A percentile compares a stretch with the other conserved stretches of the same genome.
Conservation (phyloP, 2,797 vertebrate genomes). For the Decapterus maruadsi region DNA sequence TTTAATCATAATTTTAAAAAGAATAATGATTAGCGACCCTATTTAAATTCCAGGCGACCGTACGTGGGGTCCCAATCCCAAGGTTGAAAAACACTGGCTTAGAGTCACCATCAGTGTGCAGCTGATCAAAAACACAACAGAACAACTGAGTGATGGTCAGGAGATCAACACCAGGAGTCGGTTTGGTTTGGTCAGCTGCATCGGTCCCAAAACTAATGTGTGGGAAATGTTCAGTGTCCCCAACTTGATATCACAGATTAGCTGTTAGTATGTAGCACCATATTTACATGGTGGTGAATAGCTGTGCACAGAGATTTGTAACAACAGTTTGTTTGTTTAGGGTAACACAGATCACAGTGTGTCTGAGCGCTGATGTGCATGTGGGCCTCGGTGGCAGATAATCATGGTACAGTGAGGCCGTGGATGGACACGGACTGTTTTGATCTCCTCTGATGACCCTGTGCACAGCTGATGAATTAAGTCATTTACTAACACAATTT, state of each 20-base stretch:
- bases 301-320: background rate
- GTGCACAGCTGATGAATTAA: background rate
- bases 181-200: background rate
- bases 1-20: too few relatives aligned
- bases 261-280: background rate
- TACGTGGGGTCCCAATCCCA: too few relatives aligned
- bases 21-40: too few relatives aligned
- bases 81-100: too few relatives aligned
- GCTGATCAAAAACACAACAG: background rate
- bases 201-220: background rate
- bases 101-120: background rate
- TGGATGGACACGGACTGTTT: too few relatives aligned
- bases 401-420: too few relatives aligned
- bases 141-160: conserved; percentile 1
- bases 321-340: background rate
- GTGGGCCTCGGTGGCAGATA: background rate
- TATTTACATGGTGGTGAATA: background rate
- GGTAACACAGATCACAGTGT: background rate
- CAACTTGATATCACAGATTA: background rate
- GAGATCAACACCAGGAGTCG: background rate
- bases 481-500: background rate
- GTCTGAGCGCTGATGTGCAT: background rate
- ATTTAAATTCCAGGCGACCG: too few relatives aligned
- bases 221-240: background rate
- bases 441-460: background rate